Conservation (phyloP, 2,888 invertebrate species). For the Smittia aterrima region DNA sequence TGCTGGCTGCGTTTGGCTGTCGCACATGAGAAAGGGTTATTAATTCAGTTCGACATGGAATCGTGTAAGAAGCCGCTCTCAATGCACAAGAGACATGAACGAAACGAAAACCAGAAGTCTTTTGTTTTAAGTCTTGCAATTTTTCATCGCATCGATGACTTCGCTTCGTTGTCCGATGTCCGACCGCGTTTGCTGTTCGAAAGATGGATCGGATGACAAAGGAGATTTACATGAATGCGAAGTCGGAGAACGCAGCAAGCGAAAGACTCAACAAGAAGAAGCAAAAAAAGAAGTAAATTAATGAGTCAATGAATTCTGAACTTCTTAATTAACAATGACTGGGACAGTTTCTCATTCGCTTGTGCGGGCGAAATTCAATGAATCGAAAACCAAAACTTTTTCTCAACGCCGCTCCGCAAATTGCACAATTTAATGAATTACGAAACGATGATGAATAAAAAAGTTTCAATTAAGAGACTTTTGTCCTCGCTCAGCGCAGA, state of each 20-base stretch:
- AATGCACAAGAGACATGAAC: neutral
- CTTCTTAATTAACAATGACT: constrained; percentile 20
- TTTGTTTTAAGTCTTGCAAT: neutral
- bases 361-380: neutral
- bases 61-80: neutral
- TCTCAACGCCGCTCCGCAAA: neutral
- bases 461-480: neutral
- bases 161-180: neutral
- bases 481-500: neutral
- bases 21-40: neutral
- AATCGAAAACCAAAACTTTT: neutral
- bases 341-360: neutral
- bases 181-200: neutral
- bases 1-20: neutral
- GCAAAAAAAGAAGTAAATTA: constrained; percentile 27
- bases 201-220: constrained; percentile 24
- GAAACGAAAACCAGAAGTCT: constrained; percentile 10
- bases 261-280: neutral
- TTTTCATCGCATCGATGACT: constrained; percentile 8
- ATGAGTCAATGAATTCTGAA: constrained; percentile 21
- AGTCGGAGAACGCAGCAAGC: neutral
- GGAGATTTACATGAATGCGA: neutral
- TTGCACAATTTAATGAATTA: neutral
- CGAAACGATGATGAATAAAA: neutral
- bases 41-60: neutral